Evolutionary conservation across 2,797 vertebrate genomes (phyloP).

Genomic region (Tiaroga cobitis): DNA sequence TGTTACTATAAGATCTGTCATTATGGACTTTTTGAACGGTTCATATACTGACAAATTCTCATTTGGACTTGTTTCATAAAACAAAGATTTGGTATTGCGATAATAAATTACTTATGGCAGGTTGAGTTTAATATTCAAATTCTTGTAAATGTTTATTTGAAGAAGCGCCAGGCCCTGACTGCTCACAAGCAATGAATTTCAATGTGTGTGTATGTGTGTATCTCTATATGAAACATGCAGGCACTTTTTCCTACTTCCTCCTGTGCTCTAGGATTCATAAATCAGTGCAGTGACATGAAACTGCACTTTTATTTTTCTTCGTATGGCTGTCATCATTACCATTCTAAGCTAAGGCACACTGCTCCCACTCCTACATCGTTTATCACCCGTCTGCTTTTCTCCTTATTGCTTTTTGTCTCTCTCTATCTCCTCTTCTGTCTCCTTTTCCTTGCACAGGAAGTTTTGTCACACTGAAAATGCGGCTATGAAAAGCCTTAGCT

Average conservation of each 20-base stretch:
- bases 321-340: conserved; percentile 67
- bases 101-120: conserved; percentile 41
- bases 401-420: conserved; percentile 17
- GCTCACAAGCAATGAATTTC: conserved; percentile 46
- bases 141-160: conserved; percentile 56
- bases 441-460: conserved; percentile 22
- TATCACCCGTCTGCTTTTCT: conserved; percentile 53
- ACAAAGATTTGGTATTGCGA: conserved; percentile 53
- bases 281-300: conserved; percentile 63
- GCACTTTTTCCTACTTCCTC: conserved; percentile 44
- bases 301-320: conserved; percentile 59
- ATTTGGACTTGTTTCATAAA: conserved; percentile 42
- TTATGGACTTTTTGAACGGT: conserved; percentile 17
- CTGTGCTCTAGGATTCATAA: conserved; percentile 59
- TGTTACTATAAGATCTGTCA: conserved; percentile 13
- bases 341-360: conserved; percentile 61
- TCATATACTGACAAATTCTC: conserved; percentile 21
- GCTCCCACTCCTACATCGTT: conserved; percentile 56
- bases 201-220: conserved; percentile 21
- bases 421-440: conserved; percentile 13
- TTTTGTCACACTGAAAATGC: conserved; percentile 38
- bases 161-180: conserved; percentile 46
- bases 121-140: conserved; percentile 43
- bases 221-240: conserved; percentile 22
- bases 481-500: conserved; percentile 11